These are phyloP conservation scores for Peromyscus aztecus DNA, from an alignment of 2,797 vertebrate species.

Conservation along the genomic window DNA sequence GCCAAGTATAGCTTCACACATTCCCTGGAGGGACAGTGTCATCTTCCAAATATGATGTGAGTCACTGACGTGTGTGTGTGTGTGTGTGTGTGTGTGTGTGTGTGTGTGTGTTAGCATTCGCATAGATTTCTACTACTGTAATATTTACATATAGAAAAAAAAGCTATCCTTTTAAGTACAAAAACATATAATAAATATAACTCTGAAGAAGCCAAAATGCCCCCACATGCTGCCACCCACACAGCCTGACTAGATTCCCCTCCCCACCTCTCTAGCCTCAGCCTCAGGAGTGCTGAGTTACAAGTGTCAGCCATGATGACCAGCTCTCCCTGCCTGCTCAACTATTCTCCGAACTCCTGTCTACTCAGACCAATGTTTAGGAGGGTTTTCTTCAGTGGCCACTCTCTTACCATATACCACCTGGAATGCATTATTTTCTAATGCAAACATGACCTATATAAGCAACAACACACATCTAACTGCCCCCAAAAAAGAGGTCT, in stretches of 20 bases:
- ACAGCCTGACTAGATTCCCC: neutral
- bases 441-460: neutral
- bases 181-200: neutral
- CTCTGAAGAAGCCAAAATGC: neutral
- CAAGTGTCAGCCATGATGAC: neutral
- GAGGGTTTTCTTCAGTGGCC: neutral
- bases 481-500: neutral
- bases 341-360: neutral
- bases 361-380: neutral
- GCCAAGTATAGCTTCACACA: neutral
- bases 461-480: slow-evolving; percentile 5
- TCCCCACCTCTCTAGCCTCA: neutral
- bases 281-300: neutral
- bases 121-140: neutral
- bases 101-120: neutral
- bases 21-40: neutral
- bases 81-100: no score
- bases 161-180: neutral
- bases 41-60: neutral
- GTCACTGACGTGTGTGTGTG: neutral
- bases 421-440: neutral
- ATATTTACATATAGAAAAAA: slow-evolving; percentile 13
- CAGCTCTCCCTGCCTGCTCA: neutral
- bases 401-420: neutral
- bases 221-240: neutral